Percentiles rank a stretch among this genome's conserved stretches.
These are phyloP conservation scores for Rotaria magnacalcarata DNA, from an alignment of 2,888 invertebrate genomes.

Conservation along the genomic window DNA sequence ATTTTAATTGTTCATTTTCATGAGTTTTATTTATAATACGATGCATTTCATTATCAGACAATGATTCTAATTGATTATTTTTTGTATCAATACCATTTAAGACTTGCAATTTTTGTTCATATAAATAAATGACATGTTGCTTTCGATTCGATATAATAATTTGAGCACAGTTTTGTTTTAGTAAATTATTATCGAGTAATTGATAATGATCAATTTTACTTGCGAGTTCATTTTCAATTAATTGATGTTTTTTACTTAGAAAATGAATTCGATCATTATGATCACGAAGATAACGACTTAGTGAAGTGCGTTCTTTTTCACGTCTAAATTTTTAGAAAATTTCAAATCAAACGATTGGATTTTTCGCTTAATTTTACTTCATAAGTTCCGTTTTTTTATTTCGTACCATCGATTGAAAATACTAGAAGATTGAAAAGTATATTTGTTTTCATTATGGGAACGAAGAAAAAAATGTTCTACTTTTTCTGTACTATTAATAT, in stretches of 20 bases:
- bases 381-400: not conserved
- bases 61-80: not conserved
- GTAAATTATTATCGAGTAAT: not conserved
- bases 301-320: not conserved
- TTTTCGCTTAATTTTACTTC: not conserved
- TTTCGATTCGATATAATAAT: not conserved
- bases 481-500: not conserved
- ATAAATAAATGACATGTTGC: not conserved
- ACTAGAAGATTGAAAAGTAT: not conserved
- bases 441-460: too few species aligned
- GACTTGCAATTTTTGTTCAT: not conserved
- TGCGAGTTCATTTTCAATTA: slow-evolving; percentile 1
- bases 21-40: not conserved
- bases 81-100: not conserved
- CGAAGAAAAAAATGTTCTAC: not conserved
- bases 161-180: not conserved
- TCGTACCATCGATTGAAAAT: not conserved
- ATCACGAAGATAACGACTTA: not conserved
- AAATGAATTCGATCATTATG: not conserved
- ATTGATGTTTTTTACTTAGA: not conserved
- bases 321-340: not conserved
- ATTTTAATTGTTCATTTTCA: not conserved
- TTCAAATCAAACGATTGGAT: too few species aligned
- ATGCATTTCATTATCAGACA: not conserved
- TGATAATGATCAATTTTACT: not conserved